Conservation (phyloP, 2,888 invertebrate genomes). For the Lacanobia oleracea region DNA sequence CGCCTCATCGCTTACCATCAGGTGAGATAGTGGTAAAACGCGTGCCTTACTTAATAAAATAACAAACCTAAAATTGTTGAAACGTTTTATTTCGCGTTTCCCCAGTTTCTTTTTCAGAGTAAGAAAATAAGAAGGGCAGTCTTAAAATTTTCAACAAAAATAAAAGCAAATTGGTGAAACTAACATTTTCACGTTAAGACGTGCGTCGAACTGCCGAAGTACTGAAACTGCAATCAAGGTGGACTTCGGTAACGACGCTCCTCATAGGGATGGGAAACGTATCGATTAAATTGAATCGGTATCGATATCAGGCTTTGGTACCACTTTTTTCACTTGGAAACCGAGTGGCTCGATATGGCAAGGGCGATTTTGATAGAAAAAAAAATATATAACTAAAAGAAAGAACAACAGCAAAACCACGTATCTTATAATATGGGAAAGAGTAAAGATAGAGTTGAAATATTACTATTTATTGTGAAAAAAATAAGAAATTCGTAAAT, state of each 20-base stretch:
- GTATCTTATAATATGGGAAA: too few relatives aligned
- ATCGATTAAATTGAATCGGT: constrained; percentile 20
- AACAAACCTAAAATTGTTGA: neutral
- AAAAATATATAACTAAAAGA: too few relatives aligned
- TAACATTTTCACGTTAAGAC: constrained; percentile 51
- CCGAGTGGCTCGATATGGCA: too few relatives aligned
- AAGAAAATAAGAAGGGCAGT: constrained; percentile 29
- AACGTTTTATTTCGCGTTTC: neutral
- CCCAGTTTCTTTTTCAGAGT: constrained; percentile 2
- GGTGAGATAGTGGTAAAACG: too few relatives aligned
- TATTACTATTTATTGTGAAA: neutral
- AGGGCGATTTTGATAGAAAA: too few relatives aligned
- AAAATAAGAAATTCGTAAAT: neutral
- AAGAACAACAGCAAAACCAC: too few relatives aligned
- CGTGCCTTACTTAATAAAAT: too few relatives aligned
- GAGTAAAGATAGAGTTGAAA: too few relatives aligned
- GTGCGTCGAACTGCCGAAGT: constrained; percentile 65
- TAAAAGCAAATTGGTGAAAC: constrained; percentile 56
- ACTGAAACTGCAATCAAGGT: constrained; percentile 84
- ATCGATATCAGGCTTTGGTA: constrained; percentile 2
- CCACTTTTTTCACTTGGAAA: neutral
- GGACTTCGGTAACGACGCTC: constrained; percentile 68
- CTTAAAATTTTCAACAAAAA: constrained; percentile 56
- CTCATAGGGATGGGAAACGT: constrained; percentile 43
- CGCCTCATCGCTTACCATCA: too few relatives aligned